Conservation (phyloP, 2,113 vertebrate genomes). For the Sceloporus tristichus region DNA sequence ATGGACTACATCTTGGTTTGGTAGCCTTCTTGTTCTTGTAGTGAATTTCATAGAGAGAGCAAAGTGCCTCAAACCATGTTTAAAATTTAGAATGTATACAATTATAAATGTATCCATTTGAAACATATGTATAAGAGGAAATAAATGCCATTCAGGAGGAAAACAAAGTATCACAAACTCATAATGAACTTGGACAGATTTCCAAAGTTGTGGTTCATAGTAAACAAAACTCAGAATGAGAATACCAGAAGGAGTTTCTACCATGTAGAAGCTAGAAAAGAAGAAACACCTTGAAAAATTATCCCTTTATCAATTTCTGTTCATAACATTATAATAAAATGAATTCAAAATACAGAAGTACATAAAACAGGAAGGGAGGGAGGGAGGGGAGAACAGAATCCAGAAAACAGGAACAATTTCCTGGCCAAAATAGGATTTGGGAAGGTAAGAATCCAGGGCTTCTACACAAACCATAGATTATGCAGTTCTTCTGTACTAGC, state of each 20-base stretch:
- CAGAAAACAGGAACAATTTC: background rate
- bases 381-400: background rate
- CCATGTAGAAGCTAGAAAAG: background rate
- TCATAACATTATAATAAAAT: background rate
- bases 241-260: background rate
- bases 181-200: background rate
- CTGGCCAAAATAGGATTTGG: background rate
- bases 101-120: too few relatives aligned
- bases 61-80: too few relatives aligned
- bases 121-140: too few relatives aligned
- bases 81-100: too few relatives aligned
- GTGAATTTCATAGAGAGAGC: too few relatives aligned
- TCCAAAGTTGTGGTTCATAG: background rate
- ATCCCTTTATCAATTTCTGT: background rate
- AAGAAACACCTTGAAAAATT: background rate
- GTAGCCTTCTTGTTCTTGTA: too few relatives aligned
- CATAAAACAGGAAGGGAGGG: background rate
- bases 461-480: background rate
- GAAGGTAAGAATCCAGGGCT: background rate
- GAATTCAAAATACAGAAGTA: background rate
- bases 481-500: background rate
- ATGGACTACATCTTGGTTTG: too few relatives aligned
- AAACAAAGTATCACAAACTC: background rate
- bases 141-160: too few relatives aligned
- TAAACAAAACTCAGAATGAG: background rate